Conservation (phyloP, 2,113 vertebrate species). For the Chloropsis hardwickii region DNA sequence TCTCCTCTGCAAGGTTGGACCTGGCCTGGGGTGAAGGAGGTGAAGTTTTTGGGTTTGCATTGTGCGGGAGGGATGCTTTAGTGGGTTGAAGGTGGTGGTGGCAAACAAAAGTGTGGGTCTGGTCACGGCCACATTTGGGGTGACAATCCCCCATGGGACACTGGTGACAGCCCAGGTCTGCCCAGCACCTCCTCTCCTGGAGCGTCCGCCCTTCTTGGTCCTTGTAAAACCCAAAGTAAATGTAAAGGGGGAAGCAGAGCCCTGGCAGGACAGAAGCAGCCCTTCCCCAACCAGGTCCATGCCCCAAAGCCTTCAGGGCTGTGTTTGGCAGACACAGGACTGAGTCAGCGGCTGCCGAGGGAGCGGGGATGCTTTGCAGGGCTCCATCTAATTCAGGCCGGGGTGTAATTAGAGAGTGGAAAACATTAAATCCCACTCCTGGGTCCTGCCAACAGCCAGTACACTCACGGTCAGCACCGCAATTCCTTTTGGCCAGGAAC, state of each 20-base stretch:
- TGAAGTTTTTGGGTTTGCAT: neutral
- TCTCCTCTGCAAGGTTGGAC: neutral
- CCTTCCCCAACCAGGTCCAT: neutral
- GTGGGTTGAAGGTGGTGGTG: neutral
- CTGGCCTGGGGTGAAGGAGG: neutral
- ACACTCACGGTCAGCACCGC: accelerated
- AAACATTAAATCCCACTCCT: neutral
- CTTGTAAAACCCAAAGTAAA: neutral
- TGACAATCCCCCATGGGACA: neutral
- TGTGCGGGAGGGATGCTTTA: neutral
- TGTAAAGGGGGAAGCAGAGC: neutral
- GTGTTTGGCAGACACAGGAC: neutral
- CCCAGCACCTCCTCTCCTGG: neutral
- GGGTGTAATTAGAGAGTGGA: neutral
- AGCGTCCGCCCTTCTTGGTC: neutral
- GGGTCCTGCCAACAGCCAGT: neutral
- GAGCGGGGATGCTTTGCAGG: neutral
- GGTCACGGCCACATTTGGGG: neutral
- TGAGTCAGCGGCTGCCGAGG: accelerated
- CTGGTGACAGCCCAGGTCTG: neutral
- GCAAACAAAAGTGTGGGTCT: neutral
- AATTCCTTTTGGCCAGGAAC: neutral
- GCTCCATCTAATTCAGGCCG: neutral
- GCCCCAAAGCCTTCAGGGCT: neutral
- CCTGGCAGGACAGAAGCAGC: accelerated